Evolutionary conservation across 2,888 invertebrate species (phyloP).

Genomic region (Schizaphis graminum): DNA sequence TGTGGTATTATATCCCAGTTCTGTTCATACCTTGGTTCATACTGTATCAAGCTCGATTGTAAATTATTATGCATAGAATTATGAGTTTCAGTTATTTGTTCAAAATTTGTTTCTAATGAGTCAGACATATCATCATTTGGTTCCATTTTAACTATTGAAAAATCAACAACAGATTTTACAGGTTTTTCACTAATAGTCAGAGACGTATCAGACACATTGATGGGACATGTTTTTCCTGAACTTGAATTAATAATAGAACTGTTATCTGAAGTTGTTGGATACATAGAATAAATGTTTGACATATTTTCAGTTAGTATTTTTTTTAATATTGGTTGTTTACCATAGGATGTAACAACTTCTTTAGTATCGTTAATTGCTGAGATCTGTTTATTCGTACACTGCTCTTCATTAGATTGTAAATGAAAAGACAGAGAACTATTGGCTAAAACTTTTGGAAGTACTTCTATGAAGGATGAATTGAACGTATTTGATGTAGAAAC

Average conservation of each 20-base stretch:
- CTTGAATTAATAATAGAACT: background rate
- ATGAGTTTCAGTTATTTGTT: background rate
- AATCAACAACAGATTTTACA: background rate
- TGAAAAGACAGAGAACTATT: background rate
- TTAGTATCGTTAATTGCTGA: background rate
- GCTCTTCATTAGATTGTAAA: background rate
- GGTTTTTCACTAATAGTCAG: no score
- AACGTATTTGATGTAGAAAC: background rate
- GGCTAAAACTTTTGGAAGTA: conserved; percentile 13
- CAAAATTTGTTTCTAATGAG: background rate
- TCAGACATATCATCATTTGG: background rate
- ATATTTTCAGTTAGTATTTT: no score
- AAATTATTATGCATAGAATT: background rate
- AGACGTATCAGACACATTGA: no score
- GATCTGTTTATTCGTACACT: background rate
- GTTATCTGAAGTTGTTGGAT: background rate
- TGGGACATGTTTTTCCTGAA: no score
- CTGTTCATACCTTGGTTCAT: no score
- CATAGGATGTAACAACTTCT: background rate
- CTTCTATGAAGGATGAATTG: background rate
- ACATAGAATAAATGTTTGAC: no score
- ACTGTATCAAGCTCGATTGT: no score
- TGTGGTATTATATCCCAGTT: no score
- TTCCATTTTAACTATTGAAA: background rate
- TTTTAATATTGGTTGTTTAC: background rate